Percentiles rank a stretch among this genome's conserved stretches.
Evolutionary conservation across 1,140 invertebrate genomes (phyloP).

Genomic region (Heliconius congener): DNA sequence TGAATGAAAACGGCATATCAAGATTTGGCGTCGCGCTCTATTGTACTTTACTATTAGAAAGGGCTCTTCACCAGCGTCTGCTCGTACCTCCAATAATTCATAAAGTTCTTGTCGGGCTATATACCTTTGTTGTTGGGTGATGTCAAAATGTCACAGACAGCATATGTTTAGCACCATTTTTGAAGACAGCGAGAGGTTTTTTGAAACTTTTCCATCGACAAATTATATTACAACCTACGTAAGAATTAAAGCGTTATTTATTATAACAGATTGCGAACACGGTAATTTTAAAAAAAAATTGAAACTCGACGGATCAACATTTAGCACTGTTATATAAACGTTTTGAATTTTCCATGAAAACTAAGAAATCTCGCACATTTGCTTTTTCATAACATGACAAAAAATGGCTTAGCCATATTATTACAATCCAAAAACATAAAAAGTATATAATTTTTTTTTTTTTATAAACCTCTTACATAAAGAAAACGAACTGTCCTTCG

Average conservation of each 20-base stretch:
- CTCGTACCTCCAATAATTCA: too few species aligned
- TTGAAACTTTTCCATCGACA: slow-evolving; percentile 77
- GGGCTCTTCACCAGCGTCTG: too few species aligned
- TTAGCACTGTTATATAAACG: neutral
- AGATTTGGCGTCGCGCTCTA: too few species aligned
- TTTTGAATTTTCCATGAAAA: slow-evolving; percentile 15
- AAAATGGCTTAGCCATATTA: slow-evolving; percentile 63
- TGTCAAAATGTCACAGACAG: slow-evolving; percentile 27
- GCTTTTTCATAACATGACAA: neutral
- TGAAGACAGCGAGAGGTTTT: slow-evolving; percentile 66
- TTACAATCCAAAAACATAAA: slow-evolving; percentile 18
- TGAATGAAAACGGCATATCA: too few species aligned
- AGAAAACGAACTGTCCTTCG: slow-evolving; percentile 35
- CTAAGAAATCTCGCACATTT: neutral
- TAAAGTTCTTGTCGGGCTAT: too few species aligned
- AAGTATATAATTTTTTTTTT: slow-evolving; percentile 2
- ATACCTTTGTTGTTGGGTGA: neutral
- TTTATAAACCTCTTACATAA: slow-evolving; percentile 19
- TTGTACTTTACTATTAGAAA: too few species aligned
- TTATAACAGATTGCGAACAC: slow-evolving; percentile 30
- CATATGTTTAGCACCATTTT: slow-evolving; percentile 61
- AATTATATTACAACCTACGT: slow-evolving; percentile 62
- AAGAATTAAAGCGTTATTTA: slow-evolving; percentile 67
- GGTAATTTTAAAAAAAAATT: slow-evolving; percentile 18
- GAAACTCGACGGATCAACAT: slow-evolving; percentile 9